Evolutionary conservation across 2,797 vertebrate genomes (phyloP).

Genomic region (Nannoperca australis): DNA sequence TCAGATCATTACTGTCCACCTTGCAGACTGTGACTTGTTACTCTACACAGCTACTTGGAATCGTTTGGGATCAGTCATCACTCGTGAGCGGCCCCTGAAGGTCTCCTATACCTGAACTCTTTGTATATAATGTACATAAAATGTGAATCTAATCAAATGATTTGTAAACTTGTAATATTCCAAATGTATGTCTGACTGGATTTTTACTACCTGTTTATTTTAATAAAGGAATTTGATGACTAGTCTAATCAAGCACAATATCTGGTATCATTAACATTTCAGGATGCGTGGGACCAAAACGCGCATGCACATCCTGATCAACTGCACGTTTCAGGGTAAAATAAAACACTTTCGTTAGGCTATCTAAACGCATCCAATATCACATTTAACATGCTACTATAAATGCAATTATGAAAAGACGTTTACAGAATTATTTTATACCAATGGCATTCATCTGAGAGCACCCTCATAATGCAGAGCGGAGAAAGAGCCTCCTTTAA

Average conservation of each 20-base stretch:
- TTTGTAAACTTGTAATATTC: background rate
- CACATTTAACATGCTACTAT: no score
- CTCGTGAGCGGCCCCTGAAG: slow-evolving; percentile 12
- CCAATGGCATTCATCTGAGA: no score
- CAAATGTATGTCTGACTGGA: background rate
- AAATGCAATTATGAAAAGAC: no score
- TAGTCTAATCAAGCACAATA: background rate
- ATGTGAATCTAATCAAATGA: background rate
- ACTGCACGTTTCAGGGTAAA: background rate
- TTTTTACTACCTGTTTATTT: background rate
- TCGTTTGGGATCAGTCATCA: slow-evolving; percentile 13
- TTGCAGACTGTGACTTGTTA: slow-evolving; percentile 18
- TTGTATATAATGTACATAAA: slow-evolving; percentile 7
- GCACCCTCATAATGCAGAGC: no score
- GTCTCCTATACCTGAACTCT: background rate
- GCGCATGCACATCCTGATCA: background rate
- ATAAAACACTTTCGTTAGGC: no score
- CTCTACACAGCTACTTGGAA: slow-evolving; percentile 10
- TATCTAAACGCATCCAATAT: no score
- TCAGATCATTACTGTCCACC: slow-evolving; percentile 13
- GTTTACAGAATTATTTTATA: no score
- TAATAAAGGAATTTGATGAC: slow-evolving; percentile 42
- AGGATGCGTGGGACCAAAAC: background rate
- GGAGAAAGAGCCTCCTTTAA: no score
- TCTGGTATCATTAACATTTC: slow-evolving; percentile 11